phyloP scores from a whole-genome alignment of 2,113 vertebrate genomes.

The Camelus bactrianus region DNA sequence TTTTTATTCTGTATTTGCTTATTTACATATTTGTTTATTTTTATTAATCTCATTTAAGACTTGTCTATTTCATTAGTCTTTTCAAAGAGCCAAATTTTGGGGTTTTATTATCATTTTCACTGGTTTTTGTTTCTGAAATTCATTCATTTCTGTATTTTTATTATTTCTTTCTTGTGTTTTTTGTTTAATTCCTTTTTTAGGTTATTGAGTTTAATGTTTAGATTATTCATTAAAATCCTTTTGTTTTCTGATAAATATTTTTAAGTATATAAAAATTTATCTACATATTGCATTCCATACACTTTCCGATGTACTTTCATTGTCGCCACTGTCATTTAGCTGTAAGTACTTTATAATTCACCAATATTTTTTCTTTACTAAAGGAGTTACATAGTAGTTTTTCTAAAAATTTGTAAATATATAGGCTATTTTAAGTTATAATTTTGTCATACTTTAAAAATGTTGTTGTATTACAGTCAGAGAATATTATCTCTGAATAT shows the following conservation, averaged over 20 bases:
- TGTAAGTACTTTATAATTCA: neutral
- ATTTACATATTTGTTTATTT: conserved; percentile 8
- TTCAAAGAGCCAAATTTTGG: neutral
- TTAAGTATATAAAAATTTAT: neutral
- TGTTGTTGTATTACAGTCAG: neutral
- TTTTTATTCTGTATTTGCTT: neutral
- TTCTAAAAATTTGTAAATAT: neutral
- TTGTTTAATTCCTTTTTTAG: neutral
- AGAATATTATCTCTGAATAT: neutral
- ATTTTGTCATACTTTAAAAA: neutral
- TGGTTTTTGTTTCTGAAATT: neutral
- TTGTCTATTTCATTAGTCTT: neutral
- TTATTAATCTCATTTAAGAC: neutral
- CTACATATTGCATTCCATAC: neutral
- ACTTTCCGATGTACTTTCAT: neutral
- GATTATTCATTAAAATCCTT: neutral
- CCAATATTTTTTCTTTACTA: neutral
- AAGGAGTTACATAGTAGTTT: neutral
- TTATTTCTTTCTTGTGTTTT: neutral
- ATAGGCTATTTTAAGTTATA: neutral
- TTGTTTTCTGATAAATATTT: neutral
- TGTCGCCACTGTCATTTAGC: neutral
- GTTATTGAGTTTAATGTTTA: neutral
- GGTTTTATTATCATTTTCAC: neutral
- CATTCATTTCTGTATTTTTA: neutral